Percentiles rank a stretch among this genome's conserved stretches.
phyloP scores from a whole-genome alignment of 2,888 invertebrate species.

The Amiota minor region DNA sequence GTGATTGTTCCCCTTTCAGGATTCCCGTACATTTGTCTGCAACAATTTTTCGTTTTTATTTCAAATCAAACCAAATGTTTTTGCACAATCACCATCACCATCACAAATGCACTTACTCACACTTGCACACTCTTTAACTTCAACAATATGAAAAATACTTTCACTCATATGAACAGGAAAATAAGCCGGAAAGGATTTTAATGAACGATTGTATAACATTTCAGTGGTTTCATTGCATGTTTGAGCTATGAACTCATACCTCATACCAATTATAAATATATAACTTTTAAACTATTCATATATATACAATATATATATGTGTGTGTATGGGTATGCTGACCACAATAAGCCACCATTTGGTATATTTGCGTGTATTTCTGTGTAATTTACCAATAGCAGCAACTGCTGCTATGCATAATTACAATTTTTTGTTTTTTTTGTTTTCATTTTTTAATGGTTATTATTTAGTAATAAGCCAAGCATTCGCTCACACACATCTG shows the following conservation, averaged over 20 bases:
- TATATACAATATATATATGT: too few relatives aligned
- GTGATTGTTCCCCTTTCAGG: background rate
- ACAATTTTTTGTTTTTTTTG: background rate
- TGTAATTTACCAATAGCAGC: background rate
- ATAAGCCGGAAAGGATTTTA: conserved; percentile 45
- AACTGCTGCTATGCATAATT: conserved; percentile 10
- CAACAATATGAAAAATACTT: background rate
- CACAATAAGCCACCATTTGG: too few relatives aligned
- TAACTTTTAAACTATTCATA: conserved; percentile 40
- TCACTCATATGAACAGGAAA: background rate
- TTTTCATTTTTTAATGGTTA: conserved; percentile 7
- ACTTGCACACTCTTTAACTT: background rate
- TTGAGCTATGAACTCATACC: conserved; percentile 17
- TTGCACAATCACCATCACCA: background rate
- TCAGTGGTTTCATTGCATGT: conserved; percentile 47
- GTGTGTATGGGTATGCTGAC: conserved; percentile 35
- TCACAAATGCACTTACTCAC: conserved; percentile 1
- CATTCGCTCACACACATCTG: background rate
- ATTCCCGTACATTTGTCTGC: background rate
- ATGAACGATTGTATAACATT: conserved; percentile 64
- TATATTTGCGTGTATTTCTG: background rate
- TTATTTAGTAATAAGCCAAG: conserved; percentile 8
- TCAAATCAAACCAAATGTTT: background rate
- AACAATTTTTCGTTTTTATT: background rate
- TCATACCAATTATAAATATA: conserved; percentile 27